Base-by-base conservation (phyloP, 2,888 invertebrate species). In the Brachyopa scutellaris region DNA sequence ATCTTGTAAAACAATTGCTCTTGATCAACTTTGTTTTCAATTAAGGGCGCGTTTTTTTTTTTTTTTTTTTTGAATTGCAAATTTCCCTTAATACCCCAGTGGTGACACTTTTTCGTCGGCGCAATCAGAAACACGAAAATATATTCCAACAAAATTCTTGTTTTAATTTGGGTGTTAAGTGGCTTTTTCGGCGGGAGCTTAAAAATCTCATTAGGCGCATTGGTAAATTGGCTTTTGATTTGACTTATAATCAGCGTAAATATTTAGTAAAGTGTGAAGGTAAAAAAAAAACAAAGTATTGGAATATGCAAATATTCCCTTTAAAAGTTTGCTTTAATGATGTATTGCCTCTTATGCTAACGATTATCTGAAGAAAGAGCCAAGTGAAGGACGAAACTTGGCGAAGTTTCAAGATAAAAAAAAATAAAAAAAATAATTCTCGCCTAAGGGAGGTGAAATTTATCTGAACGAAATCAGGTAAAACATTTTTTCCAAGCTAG, bases 11-110 rank as follows among this genome's bases (percentile, higher is more conserved):
- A 74, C 74, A 80, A 80, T 69, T 80, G 55, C 62, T 61, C 57
- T 74, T 57, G 67, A 74, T 80, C 62, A 74, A 80, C 67, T 69
- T 74, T 74, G 61, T 64, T 69, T 80, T 74, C 74, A 69, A 80
- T 74, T 69, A 74, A 36, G 62, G 69, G 33, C 55, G 29, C 19
- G 62, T 17, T 33, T 36, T 9, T 31, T 17, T 36, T 33, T 45
- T 47, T 26, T 55, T 38, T 59, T 29, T 73, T 57, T 69, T 70
- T 57, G 73, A 80, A 80, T 80, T 61, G 55, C 67, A 67, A 74
- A 80, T 80, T 69, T 51, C 26, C 17, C 19, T 47, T n/a, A 55
- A 73, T 57, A 31, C 55, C 53, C 51, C 33, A 29, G 51, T 79
- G 79, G n/a, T 61, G 61, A 69, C 40, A 42, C 42, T 62, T 62